phyloP scores from a whole-genome alignment of 2,888 invertebrate species.

The Drosophila nr. perissopoda region DNA sequence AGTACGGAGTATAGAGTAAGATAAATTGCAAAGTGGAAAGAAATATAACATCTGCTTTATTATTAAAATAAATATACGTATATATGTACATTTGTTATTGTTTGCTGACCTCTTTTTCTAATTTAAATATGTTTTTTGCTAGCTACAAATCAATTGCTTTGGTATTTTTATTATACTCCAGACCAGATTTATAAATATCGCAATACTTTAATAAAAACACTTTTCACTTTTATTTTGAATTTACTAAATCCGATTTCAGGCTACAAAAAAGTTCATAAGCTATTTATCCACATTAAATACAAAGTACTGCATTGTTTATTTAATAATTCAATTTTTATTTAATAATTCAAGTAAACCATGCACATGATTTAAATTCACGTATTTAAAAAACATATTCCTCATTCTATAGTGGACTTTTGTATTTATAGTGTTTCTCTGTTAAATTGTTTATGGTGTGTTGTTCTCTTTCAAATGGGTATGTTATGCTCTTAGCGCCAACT shows the following conservation, averaged over 20 bases:
- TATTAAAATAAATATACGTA: background rate
- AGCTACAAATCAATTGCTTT: background rate
- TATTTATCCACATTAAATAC: background rate
- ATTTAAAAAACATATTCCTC: background rate
- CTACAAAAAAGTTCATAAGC: background rate
- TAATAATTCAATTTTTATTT: background rate
- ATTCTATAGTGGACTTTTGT: background rate
- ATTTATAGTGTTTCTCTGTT: background rate
- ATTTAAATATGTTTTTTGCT: background rate
- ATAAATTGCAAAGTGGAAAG: background rate
- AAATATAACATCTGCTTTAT: background rate
- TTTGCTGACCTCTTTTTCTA: background rate
- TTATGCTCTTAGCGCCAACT: constrained; percentile 26
- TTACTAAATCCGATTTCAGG: background rate
- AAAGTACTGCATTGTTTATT: background rate
- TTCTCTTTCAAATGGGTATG: constrained; percentile 3
- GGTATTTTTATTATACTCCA: background rate
- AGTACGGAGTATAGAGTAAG: no score
- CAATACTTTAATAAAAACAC: background rate
- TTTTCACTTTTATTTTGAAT: background rate
- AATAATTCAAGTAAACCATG: background rate
- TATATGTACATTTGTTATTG: no score
- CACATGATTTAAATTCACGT: background rate
- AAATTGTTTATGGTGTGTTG: background rate
- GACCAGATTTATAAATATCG: background rate